Conservation (phyloP, 2,797 vertebrate species). For the Dromococcyx pavoninus region DNA sequence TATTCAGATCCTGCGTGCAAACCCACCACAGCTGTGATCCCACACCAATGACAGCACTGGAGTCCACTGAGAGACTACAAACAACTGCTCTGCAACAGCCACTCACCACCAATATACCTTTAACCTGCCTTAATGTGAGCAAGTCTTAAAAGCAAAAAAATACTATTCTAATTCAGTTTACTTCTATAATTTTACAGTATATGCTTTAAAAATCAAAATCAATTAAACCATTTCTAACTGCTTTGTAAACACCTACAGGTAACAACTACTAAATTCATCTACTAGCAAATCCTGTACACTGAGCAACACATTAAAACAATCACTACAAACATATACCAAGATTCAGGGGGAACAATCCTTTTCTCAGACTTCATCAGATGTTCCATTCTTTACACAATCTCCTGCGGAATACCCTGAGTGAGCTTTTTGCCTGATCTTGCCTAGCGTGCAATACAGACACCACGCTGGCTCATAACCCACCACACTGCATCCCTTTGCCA, state of each 20-base stretch:
- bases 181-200: background rate
- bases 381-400: background rate
- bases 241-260: background rate
- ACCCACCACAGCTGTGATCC: rapidly evolving
- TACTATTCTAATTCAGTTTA: background rate
- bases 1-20: too few relatives aligned
- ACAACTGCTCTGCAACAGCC: background rate
- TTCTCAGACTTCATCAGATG: background rate
- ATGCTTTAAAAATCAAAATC: background rate
- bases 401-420: background rate
- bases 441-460: background rate
- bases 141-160: background rate
- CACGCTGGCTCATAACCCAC: rapidly evolving
- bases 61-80: background rate
- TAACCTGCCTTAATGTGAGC: background rate
- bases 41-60: rapidly evolving
- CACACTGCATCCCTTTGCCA: rapidly evolving
- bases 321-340: background rate
- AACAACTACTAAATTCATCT: background rate
- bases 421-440: background rate
- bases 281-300: background rate
- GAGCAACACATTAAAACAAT: background rate
- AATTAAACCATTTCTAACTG: background rate
- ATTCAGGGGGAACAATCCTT: background rate
- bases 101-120: background rate